Conservation (phyloP, 2,888 invertebrate species). For the Pseudococcus jackbeardsleyi region DNA sequence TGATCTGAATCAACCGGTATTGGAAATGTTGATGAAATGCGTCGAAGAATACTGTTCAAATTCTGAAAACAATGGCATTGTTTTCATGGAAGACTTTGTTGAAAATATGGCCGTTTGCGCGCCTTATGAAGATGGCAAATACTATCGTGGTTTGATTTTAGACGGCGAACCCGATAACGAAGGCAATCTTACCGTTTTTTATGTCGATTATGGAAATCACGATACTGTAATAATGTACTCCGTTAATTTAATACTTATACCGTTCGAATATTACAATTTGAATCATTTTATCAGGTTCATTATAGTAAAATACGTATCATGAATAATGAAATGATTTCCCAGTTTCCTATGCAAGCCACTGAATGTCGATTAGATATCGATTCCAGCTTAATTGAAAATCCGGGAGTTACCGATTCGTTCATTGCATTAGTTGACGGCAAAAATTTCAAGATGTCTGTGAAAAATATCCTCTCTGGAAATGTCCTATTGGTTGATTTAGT, state of each 20-base stretch:
- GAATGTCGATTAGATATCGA: slow-evolving; percentile 80
- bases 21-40: slow-evolving; percentile 79
- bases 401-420: neutral
- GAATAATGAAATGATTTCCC: slow-evolving; percentile 75
- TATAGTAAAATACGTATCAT: slow-evolving; percentile 76
- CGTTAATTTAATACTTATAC: neutral
- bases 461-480: slow-evolving; percentile 73
- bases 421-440: slow-evolving; percentile 71
- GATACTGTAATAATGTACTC: slow-evolving; percentile 77
- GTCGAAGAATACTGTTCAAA: slow-evolving; percentile 76
- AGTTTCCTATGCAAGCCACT: slow-evolving; percentile 81
- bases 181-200: slow-evolving; percentile 71
- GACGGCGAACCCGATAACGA: slow-evolving; percentile 74
- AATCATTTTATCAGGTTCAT: slow-evolving; percentile 68
- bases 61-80: slow-evolving; percentile 70
- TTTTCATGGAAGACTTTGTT: slow-evolving; percentile 71
- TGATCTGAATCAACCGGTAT: slow-evolving; percentile 74
- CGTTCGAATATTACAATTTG: neutral
- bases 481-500: slow-evolving; percentile 70
- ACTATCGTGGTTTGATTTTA: slow-evolving; percentile 90
- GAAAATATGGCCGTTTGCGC: slow-evolving; percentile 82
- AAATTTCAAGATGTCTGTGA: slow-evolving; percentile 75
- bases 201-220: slow-evolving; percentile 96
- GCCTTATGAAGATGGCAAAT: slow-evolving; percentile 84
- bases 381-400: neutral